Base-by-base conservation (phyloP, 1,140 invertebrate species). In the Penaeus vannamei region DNA sequence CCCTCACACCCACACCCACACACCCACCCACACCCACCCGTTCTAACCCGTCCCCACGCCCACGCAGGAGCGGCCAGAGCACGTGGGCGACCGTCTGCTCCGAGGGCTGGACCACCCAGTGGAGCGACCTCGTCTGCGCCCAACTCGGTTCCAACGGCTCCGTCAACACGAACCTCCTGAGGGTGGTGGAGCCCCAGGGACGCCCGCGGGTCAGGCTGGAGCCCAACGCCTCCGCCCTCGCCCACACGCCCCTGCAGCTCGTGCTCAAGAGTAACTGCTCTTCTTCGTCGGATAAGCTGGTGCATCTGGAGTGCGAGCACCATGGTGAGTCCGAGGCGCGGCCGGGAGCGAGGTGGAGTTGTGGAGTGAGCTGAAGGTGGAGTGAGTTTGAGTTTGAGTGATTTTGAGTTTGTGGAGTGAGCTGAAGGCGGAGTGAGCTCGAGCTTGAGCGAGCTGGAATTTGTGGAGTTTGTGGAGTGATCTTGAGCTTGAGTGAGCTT, bases 91-190 rank as follows among this genome's bases (percentile, higher is more conserved):
- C 81, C 3, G 87, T 89, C 29, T 89, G 87, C 79, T 72, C 82
- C 22, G 82, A 89, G 59, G 87, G 87, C 7, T 89, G 87, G 87
- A 89, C 87, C 20, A 84, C 22, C 22, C 46, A 89, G 72, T 89
- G 87, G 87, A 84, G 81, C 64, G 87, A 84, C 60, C 20, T 62
- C 32, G 87, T 79, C 5, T 89, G 87, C 82, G 66, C 84, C 66
- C 82, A 84, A 53, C 60, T 89, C 20, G 87, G 81, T 12, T 80
- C 66, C 29, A 59, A 53, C 22, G 29, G 32, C 22, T 84, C 82
- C 26, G 22, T 84, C 82, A 89, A 82, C 69, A 89, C 72, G 23
- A 69, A 89, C 22, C 66, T 89, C 42, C 72, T 23, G 14, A 81
- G 81, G 20, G 87, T 89, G 69, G 53, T 29, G 23, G 87, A 89